Evolutionary conservation across 2,797 vertebrate species (phyloP), one percentile per base, ranked within the genome.

Genomic region (Selene dorsalis): DNA sequence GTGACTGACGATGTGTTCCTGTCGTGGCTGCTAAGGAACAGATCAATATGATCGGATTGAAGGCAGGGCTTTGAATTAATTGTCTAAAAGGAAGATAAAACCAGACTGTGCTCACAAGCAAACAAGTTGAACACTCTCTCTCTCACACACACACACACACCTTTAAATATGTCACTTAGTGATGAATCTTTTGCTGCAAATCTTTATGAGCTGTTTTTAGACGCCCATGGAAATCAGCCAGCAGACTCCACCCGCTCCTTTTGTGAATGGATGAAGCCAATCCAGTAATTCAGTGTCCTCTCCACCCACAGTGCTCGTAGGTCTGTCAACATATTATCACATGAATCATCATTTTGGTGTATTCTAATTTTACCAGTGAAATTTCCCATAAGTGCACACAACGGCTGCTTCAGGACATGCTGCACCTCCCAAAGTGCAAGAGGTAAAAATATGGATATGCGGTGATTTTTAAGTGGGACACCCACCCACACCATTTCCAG

Each of bases 141-240:
- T n/a, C n/a, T n/a, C n/a, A n/a, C 20, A 22, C 13, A 35, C 73
- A 57, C 63, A 45, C 59, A 45, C 57, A 12, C 43, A 8, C 28
- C 0, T 14, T 16, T 53, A 55, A 38, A 32, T 76, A n/a, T 50
- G 4, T 72, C 57, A 66, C 0, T 13, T 17, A 41, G 69, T 68
- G 50, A 78, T 56, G 24, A 52, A 35, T 87, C 69, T 82, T 85
- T 78, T 63, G 66, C 77, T 78, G 61, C 53, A 73, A 12, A 73
- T 53, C 18, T 80, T 87, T 53, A 18, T 43, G 66, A 76, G 72
- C 79, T 73, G 71, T 82, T 84, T 91, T 88, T 89, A 87, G 87
- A 85, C 6, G 1, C 22, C 58, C 2, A 2, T 79, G 84, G 81
- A 77, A 32, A 68, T 70, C 56, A 64, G 83, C 82, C 89, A 86